These are phyloP conservation scores for Menidia menidia DNA, from an alignment of 2,797 vertebrate genomes.

Conservation along the genomic window DNA sequence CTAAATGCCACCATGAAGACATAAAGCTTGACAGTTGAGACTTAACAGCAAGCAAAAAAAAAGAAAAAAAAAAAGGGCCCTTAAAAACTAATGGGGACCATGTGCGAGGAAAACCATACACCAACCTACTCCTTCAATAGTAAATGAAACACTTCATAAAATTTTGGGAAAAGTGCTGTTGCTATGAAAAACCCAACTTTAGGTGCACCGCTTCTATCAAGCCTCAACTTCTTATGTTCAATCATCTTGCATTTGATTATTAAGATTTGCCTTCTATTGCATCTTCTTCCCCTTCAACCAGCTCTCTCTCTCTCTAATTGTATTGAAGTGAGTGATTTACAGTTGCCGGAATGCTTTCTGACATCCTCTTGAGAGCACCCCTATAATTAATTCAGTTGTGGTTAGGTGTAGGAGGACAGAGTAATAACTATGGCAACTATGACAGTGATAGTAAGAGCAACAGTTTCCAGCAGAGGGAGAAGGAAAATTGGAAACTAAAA, in stretches of 20 bases:
- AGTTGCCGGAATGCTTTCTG: constrained; percentile 59
- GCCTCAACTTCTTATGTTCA: constrained; percentile 10
- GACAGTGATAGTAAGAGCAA: constrained; percentile 58
- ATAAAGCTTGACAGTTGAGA: constrained; percentile 62
- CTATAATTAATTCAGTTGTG: constrained; percentile 72
- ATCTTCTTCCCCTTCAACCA: constrained; percentile 24
- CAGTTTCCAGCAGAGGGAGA: constrained; percentile 26
- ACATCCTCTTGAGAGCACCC: constrained; percentile 55
- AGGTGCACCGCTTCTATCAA: not conserved
- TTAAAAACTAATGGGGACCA: constrained; percentile 55
- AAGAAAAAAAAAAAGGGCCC: constrained; percentile 18
- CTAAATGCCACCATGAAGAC: constrained; percentile 64
- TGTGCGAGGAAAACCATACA: constrained; percentile 52
- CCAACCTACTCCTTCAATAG: constrained; percentile 51
- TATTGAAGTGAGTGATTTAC: constrained; percentile 68
- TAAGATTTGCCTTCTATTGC: constrained; percentile 18
- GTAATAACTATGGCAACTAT: constrained; percentile 70
- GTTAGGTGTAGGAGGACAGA: constrained; percentile 73
- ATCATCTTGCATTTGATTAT: constrained; percentile 13
- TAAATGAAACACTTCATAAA: constrained; percentile 80
- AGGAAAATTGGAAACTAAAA: constrained; percentile 12
- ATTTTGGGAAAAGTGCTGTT: constrained; percentile 31
- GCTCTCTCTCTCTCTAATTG: constrained; percentile 41
- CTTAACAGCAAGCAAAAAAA: constrained; percentile 45
- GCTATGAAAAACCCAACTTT: constrained; percentile 21